Conservation (phyloP, 1,140 invertebrate species). For the Apocrypta bakeri region DNA sequence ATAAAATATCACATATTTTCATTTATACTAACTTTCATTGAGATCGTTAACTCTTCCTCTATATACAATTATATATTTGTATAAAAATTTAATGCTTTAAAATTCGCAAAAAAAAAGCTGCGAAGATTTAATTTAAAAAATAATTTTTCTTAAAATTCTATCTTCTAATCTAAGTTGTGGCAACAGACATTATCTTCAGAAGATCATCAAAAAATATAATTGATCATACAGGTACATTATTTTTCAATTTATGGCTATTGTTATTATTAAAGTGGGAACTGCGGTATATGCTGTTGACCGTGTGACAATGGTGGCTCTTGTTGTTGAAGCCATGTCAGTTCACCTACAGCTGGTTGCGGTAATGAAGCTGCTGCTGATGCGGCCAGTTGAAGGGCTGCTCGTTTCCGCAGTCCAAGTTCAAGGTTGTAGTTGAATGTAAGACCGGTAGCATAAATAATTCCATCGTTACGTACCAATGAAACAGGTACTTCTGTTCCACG, state of each 20-base stretch:
- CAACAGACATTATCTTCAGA: background rate
- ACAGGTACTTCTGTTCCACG: slow-evolving; percentile 94
- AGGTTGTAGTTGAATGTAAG: slow-evolving; percentile 98
- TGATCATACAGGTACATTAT: background rate
- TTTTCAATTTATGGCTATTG: background rate
- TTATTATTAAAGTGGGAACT: slow-evolving; percentile 6
- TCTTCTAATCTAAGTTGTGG: background rate
- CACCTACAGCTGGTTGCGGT: slow-evolving; percentile 71
- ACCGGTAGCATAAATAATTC: slow-evolving; percentile 98
- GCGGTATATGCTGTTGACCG: background rate
- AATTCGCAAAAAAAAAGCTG: background rate
- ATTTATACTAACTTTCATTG: slow-evolving; percentile 22
- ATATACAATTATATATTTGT: background rate
- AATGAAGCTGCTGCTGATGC: background rate
- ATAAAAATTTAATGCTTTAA: background rate
- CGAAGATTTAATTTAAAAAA: background rate
- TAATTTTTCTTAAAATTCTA: background rate
- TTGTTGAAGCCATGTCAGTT: slow-evolving; percentile 76
- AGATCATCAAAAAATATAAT: background rate
- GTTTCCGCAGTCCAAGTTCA: slow-evolving; percentile 87
- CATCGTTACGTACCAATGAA: slow-evolving; percentile 95
- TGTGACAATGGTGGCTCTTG: slow-evolving; percentile 66
- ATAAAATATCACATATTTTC: slow-evolving; percentile 34
- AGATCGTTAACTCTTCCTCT: slow-evolving; percentile 14
- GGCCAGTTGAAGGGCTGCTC: slow-evolving; percentile 52